A percentile compares a stretch with the other conserved stretches of the same genome.
phyloP scores from a whole-genome alignment of 1,140 invertebrate species.

The Octopus sinensis region DNA sequence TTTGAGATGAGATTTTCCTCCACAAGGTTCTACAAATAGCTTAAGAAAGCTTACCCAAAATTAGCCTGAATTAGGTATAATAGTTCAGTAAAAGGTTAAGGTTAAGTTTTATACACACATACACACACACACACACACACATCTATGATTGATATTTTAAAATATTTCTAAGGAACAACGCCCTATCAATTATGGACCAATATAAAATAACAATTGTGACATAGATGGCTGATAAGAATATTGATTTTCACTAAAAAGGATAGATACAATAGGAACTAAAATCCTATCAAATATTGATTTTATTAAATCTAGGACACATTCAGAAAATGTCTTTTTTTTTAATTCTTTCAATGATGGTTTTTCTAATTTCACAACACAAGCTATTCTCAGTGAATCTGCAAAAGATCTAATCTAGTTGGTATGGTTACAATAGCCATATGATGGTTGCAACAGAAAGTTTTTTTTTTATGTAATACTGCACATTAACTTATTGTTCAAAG shows the following conservation, averaged over 20 bases:
- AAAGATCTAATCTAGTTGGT: slow-evolving; percentile 1
- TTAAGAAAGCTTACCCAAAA: too few species aligned
- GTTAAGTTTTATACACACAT: too few species aligned
- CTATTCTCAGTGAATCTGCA: not conserved
- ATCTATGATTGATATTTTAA: too few species aligned
- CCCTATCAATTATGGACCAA: not conserved
- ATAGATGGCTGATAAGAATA: not conserved
- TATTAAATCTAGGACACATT: slow-evolving; percentile 7
- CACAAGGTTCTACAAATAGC: too few species aligned
- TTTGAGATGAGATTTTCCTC: too few species aligned
- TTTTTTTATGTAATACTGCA: too few species aligned
- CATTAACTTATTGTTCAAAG: too few species aligned
- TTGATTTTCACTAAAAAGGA: slow-evolving; percentile 11
- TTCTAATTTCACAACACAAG: not conserved
- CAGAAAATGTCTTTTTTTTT: not conserved
- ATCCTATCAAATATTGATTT: slow-evolving; percentile 10
- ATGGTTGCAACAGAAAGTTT: too few species aligned
- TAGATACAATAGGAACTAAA: slow-evolving; percentile 4
- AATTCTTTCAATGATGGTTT: not conserved
- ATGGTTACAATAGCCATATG: slow-evolving; percentile 3
- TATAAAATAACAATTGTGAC: not conserved
- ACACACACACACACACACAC: too few species aligned
- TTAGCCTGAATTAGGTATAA: too few species aligned
- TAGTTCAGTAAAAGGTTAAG: too few species aligned
- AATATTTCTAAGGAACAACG: too few species aligned